Percentiles rank a stretch among this genome's conserved stretches.
These are phyloP conservation scores for Circaetus gallicus DNA, from an alignment of 2,113 vertebrate species.

Conservation along the genomic window DNA sequence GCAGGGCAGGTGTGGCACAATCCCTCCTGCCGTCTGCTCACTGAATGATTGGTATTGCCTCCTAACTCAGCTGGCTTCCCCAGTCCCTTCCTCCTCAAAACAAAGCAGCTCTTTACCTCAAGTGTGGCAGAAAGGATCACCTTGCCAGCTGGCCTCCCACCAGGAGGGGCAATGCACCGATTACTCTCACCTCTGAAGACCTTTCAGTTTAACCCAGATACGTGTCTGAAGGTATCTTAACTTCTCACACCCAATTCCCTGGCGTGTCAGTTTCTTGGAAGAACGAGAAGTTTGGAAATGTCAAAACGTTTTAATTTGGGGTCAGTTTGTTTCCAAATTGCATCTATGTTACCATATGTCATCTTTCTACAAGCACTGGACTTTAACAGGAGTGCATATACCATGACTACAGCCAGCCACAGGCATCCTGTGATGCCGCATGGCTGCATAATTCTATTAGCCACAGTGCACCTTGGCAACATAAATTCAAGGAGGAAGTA, in stretches of 20 bases:
- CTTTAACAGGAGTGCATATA: neutral
- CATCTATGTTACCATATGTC: neutral
- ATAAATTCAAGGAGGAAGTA: neutral
- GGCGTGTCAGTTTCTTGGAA: neutral
- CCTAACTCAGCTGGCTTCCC: neutral
- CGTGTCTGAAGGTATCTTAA: fast-evolving
- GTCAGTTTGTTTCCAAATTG: neutral
- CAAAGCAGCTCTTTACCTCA: neutral
- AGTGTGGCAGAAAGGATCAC: neutral
- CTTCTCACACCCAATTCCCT: neutral
- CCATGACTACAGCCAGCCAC: neutral
- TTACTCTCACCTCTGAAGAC: neutral
- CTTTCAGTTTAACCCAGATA: neutral
- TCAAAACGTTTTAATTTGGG: neutral
- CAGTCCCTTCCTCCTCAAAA: neutral
- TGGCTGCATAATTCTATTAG: neutral
- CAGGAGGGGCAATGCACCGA: neutral
- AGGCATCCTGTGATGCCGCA: fast-evolving
- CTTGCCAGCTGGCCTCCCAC: neutral
- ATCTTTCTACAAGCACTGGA: neutral
- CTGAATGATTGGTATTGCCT: neutral
- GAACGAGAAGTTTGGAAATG: neutral
- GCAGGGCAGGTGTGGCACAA: neutral
- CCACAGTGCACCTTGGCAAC: neutral
- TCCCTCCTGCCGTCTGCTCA: neutral